Percentiles rank a stretch among this genome's conserved stretches.
Evolutionary conservation across 2,113 vertebrate species (phyloP).

Genomic region (Neolamprologus devosi): DNA sequence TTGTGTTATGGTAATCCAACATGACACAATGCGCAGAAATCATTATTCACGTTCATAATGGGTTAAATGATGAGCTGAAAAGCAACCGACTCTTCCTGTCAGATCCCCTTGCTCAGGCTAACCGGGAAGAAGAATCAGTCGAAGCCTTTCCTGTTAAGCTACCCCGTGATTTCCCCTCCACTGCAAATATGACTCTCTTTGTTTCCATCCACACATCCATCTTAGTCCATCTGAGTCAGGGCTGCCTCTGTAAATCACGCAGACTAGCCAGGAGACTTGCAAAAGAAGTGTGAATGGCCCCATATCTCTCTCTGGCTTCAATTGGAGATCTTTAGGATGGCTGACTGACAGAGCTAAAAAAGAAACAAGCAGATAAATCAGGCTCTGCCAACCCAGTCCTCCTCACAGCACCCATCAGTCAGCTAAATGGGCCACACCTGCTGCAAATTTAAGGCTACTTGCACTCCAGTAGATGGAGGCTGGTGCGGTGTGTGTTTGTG

Average conservation of each 20-base stretch:
- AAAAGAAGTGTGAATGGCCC: background rate
- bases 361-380: slow-evolving; percentile 58
- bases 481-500: background rate
- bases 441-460: slow-evolving; percentile 38
- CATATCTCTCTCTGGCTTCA: background rate
- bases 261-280: background rate
- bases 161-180: background rate
- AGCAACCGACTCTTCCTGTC: background rate
- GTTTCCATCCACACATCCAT: background rate
- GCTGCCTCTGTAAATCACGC: slow-evolving; percentile 12
- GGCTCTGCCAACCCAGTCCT: slow-evolving; percentile 4
- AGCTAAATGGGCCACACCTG: slow-evolving; percentile 31
- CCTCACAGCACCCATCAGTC: slow-evolving; percentile 43
- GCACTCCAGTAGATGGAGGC: background rate
- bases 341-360: slow-evolving; percentile 48
- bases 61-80: background rate
- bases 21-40: background rate
- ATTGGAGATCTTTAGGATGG: slow-evolving; percentile 11
- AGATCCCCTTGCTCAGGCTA: background rate
- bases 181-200: background rate
- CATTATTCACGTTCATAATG: background rate
- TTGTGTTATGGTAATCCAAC: slow-evolving; percentile 11
- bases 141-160: background rate
- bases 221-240: slow-evolving; percentile 12
- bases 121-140: background rate